Conservation (phyloP, 2,888 invertebrate species). For the Schizotus pectinicornis region DNA sequence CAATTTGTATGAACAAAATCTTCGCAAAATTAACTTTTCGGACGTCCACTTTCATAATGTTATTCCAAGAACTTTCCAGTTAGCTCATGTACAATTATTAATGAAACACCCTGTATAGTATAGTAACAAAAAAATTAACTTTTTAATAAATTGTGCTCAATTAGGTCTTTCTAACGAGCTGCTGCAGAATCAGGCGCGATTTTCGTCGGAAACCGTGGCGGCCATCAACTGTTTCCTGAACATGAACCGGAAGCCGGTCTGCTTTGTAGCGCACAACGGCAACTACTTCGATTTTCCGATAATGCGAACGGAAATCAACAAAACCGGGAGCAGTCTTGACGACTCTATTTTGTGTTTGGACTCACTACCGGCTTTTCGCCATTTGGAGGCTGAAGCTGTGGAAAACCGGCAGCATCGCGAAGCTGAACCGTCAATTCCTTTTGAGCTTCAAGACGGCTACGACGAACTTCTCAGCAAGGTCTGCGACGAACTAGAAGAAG, state of each 20-base stretch:
- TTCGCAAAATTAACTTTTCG: too few relatives aligned
- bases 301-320: slow-evolving; percentile 67
- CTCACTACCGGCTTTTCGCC: slow-evolving; percentile 67
- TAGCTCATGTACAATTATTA: too few relatives aligned
- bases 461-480: slow-evolving; percentile 57
- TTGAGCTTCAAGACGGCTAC: slow-evolving; percentile 55
- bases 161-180: slow-evolving; percentile 71
- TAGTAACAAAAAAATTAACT: too few relatives aligned
- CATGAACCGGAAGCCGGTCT: slow-evolving; percentile 71
- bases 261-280: slow-evolving; percentile 85
- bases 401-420: neutral
- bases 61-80: too few relatives aligned
- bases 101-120: too few relatives aligned
- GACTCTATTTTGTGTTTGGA: slow-evolving; percentile 70
- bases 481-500: slow-evolving; percentile 47
- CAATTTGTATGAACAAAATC: too few relatives aligned
- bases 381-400: slow-evolving; percentile 52
- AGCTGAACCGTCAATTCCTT: slow-evolving; percentile 30
- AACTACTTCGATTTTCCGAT: slow-evolving; percentile 79
- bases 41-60: too few relatives aligned
- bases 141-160: neutral
- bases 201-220: slow-evolving; percentile 64
- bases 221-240: slow-evolving; percentile 69
- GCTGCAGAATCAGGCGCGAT: slow-evolving; percentile 67
- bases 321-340: slow-evolving; percentile 60